Base-by-base conservation (phyloP, 2,113 vertebrate species). In the Camelus bactrianus region DNA sequence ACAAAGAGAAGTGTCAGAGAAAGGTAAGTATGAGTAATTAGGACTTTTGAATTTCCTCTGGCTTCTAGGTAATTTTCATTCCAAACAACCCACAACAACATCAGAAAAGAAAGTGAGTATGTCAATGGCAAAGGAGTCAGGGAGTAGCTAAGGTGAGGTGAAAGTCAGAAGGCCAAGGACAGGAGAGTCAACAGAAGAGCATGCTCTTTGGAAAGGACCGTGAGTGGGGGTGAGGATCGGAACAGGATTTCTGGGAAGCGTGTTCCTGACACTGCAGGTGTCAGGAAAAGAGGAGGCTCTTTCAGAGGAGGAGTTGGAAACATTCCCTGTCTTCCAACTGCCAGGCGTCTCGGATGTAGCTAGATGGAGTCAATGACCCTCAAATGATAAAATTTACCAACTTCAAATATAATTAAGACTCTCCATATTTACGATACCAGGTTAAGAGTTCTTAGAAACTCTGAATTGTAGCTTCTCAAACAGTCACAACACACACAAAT, bases 1-100 rank as follows among this genome's bases (percentile, higher is more conserved):
- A 91, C 17, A 87, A 64, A 97, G 48, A 96, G 60, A 95, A 93
- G 38, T 12, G 90, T 97, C 76, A 96, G 38, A 72, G 14, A 87
- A 88, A 79, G 19, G 42, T 35, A 81, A 50, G 60, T 65, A 24
- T 8, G 52, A 83, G 7, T 30, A 5, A 35, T 42, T 22, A 87
- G n/a, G 30, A 69, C 19, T 64, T 96, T 28, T 35, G 15, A 38
- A 76, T 76, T 87, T 65, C 65, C 7, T 93, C 77, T 86, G 60
- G 22, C 16, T 35, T 88, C 89, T 87, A 91, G 20, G 20, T 84
- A 82, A 62, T 8, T 62, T 95, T 52, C 81, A 88, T 50, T 26
- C 50, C 76, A 83, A 22, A 64, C 58, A 81, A 69, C 3, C 32
- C 32, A 86, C 19, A n/a, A 6, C 32, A 86, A 81, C 20, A 56